Evolutionary conservation across 2,888 invertebrate species (phyloP), one percentile per base, ranked within the genome.

Genomic region (Lomographa bimaculata): DNA sequence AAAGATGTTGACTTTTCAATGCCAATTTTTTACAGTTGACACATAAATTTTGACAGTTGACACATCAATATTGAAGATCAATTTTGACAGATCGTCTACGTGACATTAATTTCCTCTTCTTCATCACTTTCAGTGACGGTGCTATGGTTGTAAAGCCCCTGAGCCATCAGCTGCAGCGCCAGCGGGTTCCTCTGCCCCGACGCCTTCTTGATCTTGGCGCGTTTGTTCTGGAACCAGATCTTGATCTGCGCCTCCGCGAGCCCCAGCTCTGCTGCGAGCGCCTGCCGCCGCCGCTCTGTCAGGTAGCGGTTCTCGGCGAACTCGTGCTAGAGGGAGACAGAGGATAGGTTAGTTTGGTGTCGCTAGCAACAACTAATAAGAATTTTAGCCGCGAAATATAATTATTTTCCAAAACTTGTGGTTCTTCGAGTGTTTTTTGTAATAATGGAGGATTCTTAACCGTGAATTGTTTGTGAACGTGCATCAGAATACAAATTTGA

Each of bases 151-250:
- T 96, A 96, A 3, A 96, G 90, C 0, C 97, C 98, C 73, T 98
- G 97, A 0, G 97, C 97, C 96, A 97, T 97, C 58, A 98, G 91
- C 68, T 97, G 97, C 40, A 97, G 71, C 0, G 98, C 97, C 33
- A 98, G 84, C 0, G 96, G 94, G 79, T 97, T 96, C 66, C 95
- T 93, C 57, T 94, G 94, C 0, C 97, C 97, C 0, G 93, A 92
- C 0, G 96, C 92, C 74, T 98, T 98, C 91, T 98, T 98, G 78
- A 98, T 94, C 89, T 98, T 98, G 48, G 98, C 98, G 6, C 98
- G 91, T 78, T 98, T 98, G 89, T 98, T 98, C 90, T 98, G 97
- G 89, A 97, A 97, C 97, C 97, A 98, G 78, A 98, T 97, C 90
- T 98, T 98, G 74, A 97, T 98, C 87, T 98, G 98, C 0, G 97